Evolutionary conservation across 2,797 vertebrate genomes (phyloP), one percentile per base, ranked within the genome.

Genomic region (Coreius guichenoti): DNA sequence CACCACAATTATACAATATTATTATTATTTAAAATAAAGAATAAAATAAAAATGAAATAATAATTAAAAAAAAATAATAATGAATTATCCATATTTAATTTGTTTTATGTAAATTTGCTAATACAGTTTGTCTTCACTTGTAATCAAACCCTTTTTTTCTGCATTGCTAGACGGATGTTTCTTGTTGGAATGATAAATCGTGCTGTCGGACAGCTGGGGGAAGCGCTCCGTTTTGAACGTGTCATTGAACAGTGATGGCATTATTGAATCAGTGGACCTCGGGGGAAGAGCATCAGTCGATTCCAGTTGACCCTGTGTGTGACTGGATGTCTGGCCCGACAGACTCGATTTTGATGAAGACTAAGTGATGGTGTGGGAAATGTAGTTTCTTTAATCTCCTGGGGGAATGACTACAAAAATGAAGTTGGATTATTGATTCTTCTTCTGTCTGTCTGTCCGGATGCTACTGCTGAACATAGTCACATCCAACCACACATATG

Each of bases 271-370:
- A 45, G 86, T 17, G 8, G 29, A 39, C 65, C 70, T 43, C 58
- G 17, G 5, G 79, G 78, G 86, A 80, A 14, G 26, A 72, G 74
- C 54, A 80, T 17, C 67, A 82, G 82, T 85, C 89, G 56, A 83
- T 86, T 85, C 39, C n/a, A 82, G 79, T 74, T 86, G 86, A 89
- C 87, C 87, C 81, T 77, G 81, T 84, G 81, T 77, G 63, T 86
- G 87, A 86, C 86, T 61, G 65, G 63, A 16, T 39, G 51, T 76
- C 81, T 83, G 26, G 29, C 17, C 81, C 43, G 63, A 54, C 81
- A 89, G 56, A 77, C 68, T 79, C 23, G 21, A 87, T 78, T 74
- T 12, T 63, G 70, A 72, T 69, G 45, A 63, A 65, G 68, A 65
- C 65, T 49, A 61, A 85, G 63, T 33, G 67, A 75, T 75, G 29